A percentile compares a stretch with the other conserved stretches of the same genome.
Evolutionary conservation across 2,888 invertebrate species (phyloP).

Genomic region (Exocentrus adspersus): DNA sequence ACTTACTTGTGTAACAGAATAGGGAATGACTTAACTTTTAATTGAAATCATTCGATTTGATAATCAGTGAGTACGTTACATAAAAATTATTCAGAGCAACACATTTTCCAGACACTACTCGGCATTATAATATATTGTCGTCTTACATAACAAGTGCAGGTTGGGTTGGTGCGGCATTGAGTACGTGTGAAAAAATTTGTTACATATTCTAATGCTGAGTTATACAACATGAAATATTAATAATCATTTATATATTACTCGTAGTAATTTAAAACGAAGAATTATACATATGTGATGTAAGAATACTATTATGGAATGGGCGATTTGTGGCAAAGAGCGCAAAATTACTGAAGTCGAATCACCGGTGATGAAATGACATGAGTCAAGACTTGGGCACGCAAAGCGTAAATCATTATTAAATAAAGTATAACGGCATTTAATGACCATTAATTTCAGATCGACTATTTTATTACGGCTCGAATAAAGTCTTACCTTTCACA

Average conservation of each 20-base stretch:
- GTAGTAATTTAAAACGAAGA: too few species aligned
- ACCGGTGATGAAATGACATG: background rate
- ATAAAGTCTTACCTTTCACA: background rate
- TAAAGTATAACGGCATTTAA: background rate
- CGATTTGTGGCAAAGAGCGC: too few species aligned
- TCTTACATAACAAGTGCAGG: slow-evolving; percentile 31
- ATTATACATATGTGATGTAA: too few species aligned
- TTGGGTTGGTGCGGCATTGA: background rate
- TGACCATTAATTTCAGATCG: background rate
- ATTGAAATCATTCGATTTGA: background rate
- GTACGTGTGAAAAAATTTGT: slow-evolving; percentile 15
- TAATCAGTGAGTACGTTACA: slow-evolving; percentile 21
- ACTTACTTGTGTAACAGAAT: slow-evolving; percentile 1
- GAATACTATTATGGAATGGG: too few species aligned
- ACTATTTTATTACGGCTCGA: background rate
- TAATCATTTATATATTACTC: too few species aligned
- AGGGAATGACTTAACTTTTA: background rate
- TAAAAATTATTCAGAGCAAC: slow-evolving; percentile 29
- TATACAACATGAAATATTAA: too few species aligned
- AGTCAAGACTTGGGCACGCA: background rate
- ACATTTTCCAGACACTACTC: slow-evolving; percentile 28
- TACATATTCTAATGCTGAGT: slow-evolving; percentile 14
- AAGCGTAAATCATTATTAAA: background rate
- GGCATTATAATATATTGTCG: slow-evolving; percentile 20
- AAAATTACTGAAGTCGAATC: background rate